Conservation (phyloP, 2,797 vertebrate genomes). For the Esox lucius region DNA sequence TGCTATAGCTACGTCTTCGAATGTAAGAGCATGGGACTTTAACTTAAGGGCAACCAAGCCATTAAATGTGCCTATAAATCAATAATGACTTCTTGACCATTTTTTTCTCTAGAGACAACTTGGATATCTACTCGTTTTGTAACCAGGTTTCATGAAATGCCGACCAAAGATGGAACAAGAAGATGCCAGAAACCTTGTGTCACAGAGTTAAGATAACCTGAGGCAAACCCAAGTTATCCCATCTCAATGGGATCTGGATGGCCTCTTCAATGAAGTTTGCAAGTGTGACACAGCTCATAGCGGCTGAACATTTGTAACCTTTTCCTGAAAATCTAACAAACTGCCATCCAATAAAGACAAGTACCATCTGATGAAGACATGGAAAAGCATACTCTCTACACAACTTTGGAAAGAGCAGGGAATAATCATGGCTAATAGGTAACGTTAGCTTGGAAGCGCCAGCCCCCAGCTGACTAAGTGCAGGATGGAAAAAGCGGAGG, state of each 20-base stretch:
- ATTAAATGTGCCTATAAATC: background rate
- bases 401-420: background rate
- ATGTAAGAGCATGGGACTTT: background rate
- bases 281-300: background rate
- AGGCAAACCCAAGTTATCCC: background rate
- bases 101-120: background rate
- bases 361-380: background rate
- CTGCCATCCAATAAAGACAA: background rate
- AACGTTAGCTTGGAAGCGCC: background rate
- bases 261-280: background rate
- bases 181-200: background rate
- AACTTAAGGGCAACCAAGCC: background rate
- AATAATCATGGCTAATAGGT: constrained; percentile 20
- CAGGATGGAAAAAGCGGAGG: background rate
- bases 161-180: background rate
- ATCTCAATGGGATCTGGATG: background rate
- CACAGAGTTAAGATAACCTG: background rate
- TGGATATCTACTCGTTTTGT: background rate
- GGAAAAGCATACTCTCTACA: constrained; percentile 4
- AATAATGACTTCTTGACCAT: background rate
- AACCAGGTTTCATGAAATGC: background rate
- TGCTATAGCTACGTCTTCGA: too few species aligned
- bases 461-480: constrained; percentile 13
- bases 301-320: background rate
- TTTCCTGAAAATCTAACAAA: background rate